A percentile compares a stretch with the other conserved stretches of the same genome.
Conservation (phyloP, 2,888 invertebrate species). For the Panzeria rudis region DNA sequence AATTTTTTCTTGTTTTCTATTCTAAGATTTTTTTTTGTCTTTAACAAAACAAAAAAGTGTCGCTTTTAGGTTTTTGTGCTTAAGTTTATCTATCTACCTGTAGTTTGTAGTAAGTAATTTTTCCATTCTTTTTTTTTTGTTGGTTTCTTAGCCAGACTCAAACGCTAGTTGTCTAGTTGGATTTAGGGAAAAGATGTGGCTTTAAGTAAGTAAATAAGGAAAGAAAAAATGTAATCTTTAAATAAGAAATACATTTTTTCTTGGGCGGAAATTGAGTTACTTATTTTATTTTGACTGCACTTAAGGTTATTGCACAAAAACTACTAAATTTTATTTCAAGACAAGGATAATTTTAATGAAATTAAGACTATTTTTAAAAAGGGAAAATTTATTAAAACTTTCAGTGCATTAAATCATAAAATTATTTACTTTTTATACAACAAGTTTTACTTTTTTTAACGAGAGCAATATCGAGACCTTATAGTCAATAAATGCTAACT, state of each 20-base stretch:
- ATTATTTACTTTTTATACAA: no score
- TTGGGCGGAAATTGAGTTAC: conserved; percentile 61
- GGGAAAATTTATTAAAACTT: no score
- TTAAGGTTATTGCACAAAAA: conserved; percentile 29
- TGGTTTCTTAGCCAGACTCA: conserved; percentile 16
- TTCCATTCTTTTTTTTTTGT: conserved; percentile 14
- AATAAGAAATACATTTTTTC: conserved; percentile 43
- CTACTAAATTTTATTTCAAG: neutral
- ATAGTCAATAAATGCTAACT: no score
- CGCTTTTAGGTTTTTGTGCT: conserved; percentile 42
- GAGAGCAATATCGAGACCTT: no score
- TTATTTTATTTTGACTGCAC: conserved; percentile 48
- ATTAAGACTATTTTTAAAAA: no score
- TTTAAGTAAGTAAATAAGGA: neutral
- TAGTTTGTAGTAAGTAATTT: conserved; percentile 24
- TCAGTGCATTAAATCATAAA: no score
- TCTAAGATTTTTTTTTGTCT: conserved; percentile 21
- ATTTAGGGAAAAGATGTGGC: conserved; percentile 34
- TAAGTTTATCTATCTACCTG: conserved; percentile 43
- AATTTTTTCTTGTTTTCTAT: neutral
- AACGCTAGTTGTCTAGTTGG: conserved; percentile 30
- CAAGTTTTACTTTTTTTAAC: no score
- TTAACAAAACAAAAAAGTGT: conserved; percentile 60
- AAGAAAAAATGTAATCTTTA: conserved; percentile 40
- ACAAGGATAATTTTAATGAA: no score